Evolutionary conservation across 2,797 vertebrate genomes (phyloP).

Genomic region (Falco novaeseelandiae): DNA sequence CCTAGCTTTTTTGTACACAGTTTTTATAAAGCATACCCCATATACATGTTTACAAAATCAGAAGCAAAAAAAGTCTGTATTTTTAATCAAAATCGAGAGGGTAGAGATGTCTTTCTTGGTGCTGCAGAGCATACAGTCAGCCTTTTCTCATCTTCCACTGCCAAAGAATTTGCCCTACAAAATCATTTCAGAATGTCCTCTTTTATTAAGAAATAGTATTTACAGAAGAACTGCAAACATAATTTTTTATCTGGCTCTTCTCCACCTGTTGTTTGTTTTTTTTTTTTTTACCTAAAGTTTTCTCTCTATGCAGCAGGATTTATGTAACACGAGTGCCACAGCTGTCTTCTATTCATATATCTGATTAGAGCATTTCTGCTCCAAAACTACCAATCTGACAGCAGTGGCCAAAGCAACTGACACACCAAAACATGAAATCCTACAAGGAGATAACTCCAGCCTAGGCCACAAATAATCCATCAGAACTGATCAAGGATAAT

Average conservation of each 20-base stretch:
- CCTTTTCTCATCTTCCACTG: background rate
- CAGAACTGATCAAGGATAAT: background rate
- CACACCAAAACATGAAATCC: background rate
- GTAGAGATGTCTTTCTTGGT: background rate
- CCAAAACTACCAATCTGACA: background rate
- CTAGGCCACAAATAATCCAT: background rate
- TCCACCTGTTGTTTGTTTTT: background rate
- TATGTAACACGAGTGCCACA: background rate
- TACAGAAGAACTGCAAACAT: background rate
- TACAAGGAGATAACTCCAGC: background rate
- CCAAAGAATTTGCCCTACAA: background rate
- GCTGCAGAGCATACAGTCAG: background rate
- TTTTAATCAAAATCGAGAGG: background rate
- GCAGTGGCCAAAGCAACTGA: background rate
- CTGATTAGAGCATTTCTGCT: background rate
- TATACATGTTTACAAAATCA: background rate
- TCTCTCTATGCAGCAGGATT: background rate
- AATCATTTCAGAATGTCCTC: background rate
- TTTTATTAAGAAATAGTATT: conserved; percentile 20
- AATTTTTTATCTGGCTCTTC: background rate
- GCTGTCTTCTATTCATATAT: background rate
- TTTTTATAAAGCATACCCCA: background rate
- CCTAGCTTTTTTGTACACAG: background rate
- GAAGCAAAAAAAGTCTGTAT: background rate
- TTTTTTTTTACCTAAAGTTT: background rate